Conservation (phyloP, 2,113 vertebrate species). For the Cervus canadensis region DNA sequence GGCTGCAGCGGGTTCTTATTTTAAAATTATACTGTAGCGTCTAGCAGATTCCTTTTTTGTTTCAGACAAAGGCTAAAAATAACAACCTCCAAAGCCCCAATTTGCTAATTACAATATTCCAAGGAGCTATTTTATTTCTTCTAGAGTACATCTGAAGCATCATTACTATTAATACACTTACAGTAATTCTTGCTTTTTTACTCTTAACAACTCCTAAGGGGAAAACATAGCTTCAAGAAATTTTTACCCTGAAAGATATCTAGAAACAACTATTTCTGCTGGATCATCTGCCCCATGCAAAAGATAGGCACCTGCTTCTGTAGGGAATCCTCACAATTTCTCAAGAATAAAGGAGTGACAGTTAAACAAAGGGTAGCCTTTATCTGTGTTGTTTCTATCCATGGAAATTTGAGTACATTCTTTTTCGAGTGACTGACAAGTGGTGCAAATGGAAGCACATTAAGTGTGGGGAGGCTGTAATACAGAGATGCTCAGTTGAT, state of each 20-base stretch:
- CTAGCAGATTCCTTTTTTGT: not conserved
- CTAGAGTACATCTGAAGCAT: not conserved
- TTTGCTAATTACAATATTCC: not conserved
- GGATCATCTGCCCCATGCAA: not conserved
- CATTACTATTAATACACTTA: not conserved
- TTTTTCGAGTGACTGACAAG: slow-evolving; percentile 3
- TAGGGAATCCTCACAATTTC: not conserved
- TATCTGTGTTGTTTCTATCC: not conserved
- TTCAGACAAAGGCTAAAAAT: not conserved
- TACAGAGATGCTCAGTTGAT: not conserved
- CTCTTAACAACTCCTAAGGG: not conserved
- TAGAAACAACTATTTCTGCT: not conserved
- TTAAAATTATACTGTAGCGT: not conserved
- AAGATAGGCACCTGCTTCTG: not conserved
- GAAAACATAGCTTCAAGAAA: not conserved
- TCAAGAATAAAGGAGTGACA: not conserved
- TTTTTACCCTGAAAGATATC: not conserved
- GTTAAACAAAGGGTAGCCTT: not conserved
- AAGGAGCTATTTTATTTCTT: not conserved
- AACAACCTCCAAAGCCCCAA: not conserved
- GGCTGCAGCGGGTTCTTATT: not conserved
- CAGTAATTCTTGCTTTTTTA: not conserved
- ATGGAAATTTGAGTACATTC: not conserved
- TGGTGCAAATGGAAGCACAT: not conserved
- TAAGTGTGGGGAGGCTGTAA: not conserved